Evolutionary conservation across 2,113 vertebrate genomes (phyloP).

Genomic region (Osmerus mordax): DNA sequence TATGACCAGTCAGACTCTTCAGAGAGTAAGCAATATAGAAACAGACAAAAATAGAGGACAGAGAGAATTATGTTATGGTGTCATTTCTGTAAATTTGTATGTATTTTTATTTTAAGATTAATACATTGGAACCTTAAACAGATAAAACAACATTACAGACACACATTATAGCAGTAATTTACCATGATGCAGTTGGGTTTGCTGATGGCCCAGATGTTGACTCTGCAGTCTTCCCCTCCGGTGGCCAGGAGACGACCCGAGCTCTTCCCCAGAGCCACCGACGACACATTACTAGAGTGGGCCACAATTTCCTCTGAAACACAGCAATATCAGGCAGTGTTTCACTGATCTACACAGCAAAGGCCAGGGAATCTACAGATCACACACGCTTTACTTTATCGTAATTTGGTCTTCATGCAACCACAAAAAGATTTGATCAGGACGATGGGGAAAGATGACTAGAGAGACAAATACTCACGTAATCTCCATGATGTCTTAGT

Average conservation of each 20-base stretch:
- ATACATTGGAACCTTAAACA: not conserved
- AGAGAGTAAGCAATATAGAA: constrained; percentile 28
- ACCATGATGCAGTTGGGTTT: constrained; percentile 99
- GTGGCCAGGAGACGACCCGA: constrained; percentile 91
- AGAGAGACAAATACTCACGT: constrained; percentile 75
- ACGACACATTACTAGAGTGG: constrained; percentile 86
- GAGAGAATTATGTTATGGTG: not conserved
- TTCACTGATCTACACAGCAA: not conserved
- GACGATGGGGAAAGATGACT: not conserved
- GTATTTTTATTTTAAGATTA: not conserved
- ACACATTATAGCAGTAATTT: constrained; percentile 8
- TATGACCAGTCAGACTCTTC: constrained; percentile 92
- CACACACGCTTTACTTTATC: not conserved
- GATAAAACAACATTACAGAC: not conserved
- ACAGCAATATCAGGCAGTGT: not conserved
- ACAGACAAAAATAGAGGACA: not conserved
- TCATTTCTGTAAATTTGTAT: too few relatives aligned
- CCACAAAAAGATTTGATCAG: not conserved
- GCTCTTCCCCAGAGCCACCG: constrained; percentile 84
- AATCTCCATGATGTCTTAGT: constrained; percentile 92
- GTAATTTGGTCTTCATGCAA: not conserved
- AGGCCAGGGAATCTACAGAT: not conserved
- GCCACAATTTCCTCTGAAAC: constrained; percentile 88
- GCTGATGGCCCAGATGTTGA: constrained; percentile 95
- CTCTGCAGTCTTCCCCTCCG: constrained; percentile 89